A percentile compares a stretch with the other conserved stretches of the same genome.
These are phyloP conservation scores for Dallia pectoralis DNA, from an alignment of 2,797 vertebrate species.

Conservation along the genomic window DNA sequence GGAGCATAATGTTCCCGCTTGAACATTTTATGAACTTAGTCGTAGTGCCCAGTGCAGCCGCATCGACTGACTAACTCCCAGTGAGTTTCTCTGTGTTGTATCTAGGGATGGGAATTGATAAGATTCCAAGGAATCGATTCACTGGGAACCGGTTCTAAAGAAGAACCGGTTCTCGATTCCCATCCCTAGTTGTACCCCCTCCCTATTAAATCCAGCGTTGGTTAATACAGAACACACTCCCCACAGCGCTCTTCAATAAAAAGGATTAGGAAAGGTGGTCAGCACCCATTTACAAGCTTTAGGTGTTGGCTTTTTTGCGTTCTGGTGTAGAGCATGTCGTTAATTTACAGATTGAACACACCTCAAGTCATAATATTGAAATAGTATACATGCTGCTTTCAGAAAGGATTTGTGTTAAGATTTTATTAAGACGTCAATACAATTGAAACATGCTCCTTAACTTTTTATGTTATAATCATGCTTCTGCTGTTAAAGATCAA, in stretches of 20 bases:
- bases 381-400: constrained; percentile 12
- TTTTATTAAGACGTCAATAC: too few species aligned
- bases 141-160: too few species aligned
- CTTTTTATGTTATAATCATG: too few species aligned
- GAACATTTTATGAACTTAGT: constrained; percentile 61
- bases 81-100: constrained; percentile 59
- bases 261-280: constrained; percentile 66
- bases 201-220: constrained; percentile 55
- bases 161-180: too few species aligned
- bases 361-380: constrained; percentile 35
- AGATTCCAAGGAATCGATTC: too few species aligned
- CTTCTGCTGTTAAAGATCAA: too few species aligned
- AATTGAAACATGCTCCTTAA: too few species aligned
- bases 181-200: constrained; percentile 62
- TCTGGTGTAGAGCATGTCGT: constrained; percentile 49
- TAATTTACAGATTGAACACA: constrained; percentile 44
- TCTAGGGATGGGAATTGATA: too few species aligned
- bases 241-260: constrained; percentile 59
- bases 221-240: constrained; percentile 52
- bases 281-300: constrained; percentile 55
- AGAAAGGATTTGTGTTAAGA: too few species aligned
- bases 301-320: constrained; percentile 31
- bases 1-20: constrained; percentile 56
- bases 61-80: constrained; percentile 61
- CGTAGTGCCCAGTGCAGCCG: background rate